Conservation (phyloP, 2,113 vertebrate species). For the Hippoglossus stenolepis region DNA sequence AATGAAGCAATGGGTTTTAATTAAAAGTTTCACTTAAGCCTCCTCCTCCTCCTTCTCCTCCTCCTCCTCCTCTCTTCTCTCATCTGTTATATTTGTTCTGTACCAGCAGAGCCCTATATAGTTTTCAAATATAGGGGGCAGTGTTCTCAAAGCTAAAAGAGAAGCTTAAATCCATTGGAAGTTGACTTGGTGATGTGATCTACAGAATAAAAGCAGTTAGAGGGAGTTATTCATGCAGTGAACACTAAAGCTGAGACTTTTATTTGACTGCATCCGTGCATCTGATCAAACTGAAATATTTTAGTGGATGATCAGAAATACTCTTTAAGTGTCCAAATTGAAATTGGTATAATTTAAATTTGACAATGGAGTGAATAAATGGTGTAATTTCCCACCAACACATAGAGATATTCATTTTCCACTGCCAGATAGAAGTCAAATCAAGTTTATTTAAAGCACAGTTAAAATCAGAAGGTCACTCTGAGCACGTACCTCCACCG, state of each 20-base stretch:
- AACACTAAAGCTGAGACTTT: too few species aligned
- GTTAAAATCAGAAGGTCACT: too few species aligned
- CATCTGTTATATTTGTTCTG: slow-evolving; percentile 35
- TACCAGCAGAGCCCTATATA: background rate
- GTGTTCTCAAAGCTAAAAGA: slow-evolving; percentile 75
- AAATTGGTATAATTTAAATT: background rate
- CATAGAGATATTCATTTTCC: too few species aligned
- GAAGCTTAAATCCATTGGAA: background rate
- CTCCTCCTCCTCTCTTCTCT: slow-evolving; percentile 10
- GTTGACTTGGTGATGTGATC: slow-evolving; percentile 2
- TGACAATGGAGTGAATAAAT: background rate
- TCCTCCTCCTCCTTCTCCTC: background rate
- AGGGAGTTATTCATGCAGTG: background rate
- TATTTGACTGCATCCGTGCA: background rate
- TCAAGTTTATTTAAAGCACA: too few species aligned
- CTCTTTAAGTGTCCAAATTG: background rate
- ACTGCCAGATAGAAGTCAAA: too few species aligned
- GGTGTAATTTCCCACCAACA: too few species aligned
- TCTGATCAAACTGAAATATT: background rate
- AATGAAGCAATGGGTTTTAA: slow-evolving; percentile 44
- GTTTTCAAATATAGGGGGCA: slow-evolving; percentile 79
- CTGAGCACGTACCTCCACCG: too few species aligned
- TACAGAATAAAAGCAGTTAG: background rate
- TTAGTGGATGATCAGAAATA: background rate
- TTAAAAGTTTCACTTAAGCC: slow-evolving; percentile 42